Percentiles rank a stretch among this genome's conserved stretches.
phyloP scores from a whole-genome alignment of 2,797 vertebrate genomes.

The Amniataba percoides region DNA sequence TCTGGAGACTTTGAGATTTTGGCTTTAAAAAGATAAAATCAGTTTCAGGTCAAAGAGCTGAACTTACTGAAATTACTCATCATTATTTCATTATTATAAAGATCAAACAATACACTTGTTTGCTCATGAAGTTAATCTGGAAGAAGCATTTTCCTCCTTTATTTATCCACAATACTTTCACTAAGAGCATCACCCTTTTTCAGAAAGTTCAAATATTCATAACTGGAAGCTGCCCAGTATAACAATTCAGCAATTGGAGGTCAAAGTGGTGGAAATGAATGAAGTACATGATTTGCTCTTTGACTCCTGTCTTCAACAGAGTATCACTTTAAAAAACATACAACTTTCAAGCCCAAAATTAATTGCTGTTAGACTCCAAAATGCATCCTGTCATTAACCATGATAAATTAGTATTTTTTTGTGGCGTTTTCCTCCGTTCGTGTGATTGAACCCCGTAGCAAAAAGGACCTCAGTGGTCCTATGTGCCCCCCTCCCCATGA shows the following conservation, averaged over 20 bases:
- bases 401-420: not conserved
- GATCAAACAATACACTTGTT: not conserved
- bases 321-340: not conserved
- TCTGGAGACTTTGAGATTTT: not conserved
- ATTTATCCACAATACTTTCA: not conserved
- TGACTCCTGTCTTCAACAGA: not conserved
- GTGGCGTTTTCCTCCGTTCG: not conserved
- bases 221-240: not conserved
- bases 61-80: not conserved
- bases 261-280: not conserved
- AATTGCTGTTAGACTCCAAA: not conserved
- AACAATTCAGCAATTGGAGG: not conserved
- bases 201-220: not conserved
- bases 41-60: not conserved
- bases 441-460: not conserved
- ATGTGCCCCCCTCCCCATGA: not conserved
- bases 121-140: not conserved
- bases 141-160: not conserved
- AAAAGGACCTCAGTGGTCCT: constrained; percentile 17
- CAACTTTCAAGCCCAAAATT: not conserved
- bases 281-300: not conserved
- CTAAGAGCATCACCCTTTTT: not conserved
- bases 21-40: not conserved
- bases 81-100: not conserved
- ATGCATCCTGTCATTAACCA: not conserved